Base-by-base conservation (phyloP, 1,140 invertebrate genomes). In the Aphis gossypii region DNA sequence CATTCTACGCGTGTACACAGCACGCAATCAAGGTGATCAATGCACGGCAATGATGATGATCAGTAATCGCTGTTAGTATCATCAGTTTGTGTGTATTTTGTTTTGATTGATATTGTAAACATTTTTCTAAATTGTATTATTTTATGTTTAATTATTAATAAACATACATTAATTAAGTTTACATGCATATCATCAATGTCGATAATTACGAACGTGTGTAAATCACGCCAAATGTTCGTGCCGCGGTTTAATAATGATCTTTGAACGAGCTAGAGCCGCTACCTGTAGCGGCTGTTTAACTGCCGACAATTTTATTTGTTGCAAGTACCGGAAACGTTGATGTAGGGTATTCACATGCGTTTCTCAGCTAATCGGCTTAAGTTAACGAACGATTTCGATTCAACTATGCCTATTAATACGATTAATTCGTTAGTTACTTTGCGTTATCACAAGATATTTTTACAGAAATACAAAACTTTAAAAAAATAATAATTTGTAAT, bases 181-280 rank as follows among this genome's bases (percentile, higher is more conserved):
- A 84, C 14, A 18, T 46, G 30, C 18, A 46, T 30, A 48, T 35
- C 9, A n/a, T 87, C 44, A 48, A 87, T 87, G 44, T 44, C 14
- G 84, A 48, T 46, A 30, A 46, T 87, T 87, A 88, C 44, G 20
- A 44, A 87, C 84, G 86, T 48, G 86, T 87, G 48, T 89, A 89
- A 35, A 56, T 89, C 88, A 89, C 88, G 88, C 46, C 35, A 56
- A 56, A 89, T 11, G 35, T 89, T 56, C 88, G 51, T 89, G 88
- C 48, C 21, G 2, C 35, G 48, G 11, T 35, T 23, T 38, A 89
- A 88, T 41, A 46, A 84, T 46, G 46, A 89, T 89, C 88, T 89
- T 41, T 9, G 51, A 4, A 89, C 51, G 48, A 21, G 35, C 7
- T 51, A 51, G 48, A 35, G 25, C 18, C 18, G 76, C 23, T 44